Conservation (phyloP, 2,888 invertebrate species). For the Diabrotica balteata region DNA sequence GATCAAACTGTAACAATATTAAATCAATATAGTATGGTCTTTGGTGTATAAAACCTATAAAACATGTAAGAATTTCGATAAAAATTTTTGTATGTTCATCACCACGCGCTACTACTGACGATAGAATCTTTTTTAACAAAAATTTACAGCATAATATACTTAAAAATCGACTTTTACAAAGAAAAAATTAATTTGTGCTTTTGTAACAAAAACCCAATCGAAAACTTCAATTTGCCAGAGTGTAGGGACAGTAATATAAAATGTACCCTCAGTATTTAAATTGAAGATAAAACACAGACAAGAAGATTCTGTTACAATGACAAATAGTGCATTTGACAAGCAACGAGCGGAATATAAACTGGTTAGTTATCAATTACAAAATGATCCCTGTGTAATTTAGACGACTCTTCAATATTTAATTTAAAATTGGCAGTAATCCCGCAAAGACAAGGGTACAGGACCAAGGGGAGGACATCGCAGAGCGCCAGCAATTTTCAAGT, state of each 20-base stretch:
- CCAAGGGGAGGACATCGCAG: conserved; percentile 31
- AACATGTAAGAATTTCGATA: too few relatives aligned
- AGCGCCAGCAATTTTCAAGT: conserved; percentile 53
- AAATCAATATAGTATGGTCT: too few relatives aligned
- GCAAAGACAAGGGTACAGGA: conserved; percentile 46
- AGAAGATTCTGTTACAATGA: conserved; percentile 24
- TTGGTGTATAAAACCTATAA: too few relatives aligned
- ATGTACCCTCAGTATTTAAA: conserved; percentile 14
- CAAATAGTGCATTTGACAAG: conserved; percentile 32
- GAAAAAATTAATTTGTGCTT: too few relatives aligned
- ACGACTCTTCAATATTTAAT: conserved; percentile 58
- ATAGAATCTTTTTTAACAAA: too few relatives aligned
- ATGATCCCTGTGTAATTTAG: conserved; percentile 49
- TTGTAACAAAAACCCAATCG: too few relatives aligned
- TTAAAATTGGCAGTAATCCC: conserved; percentile 54
- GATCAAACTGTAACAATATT: too few relatives aligned
- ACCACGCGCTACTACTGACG: too few relatives aligned
- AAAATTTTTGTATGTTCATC: too few relatives aligned
- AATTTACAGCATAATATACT: too few relatives aligned
- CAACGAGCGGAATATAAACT: conserved; percentile 32
- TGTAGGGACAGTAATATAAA: conserved; percentile 11
- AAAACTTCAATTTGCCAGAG: neutral
- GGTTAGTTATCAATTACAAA: conserved; percentile 49
- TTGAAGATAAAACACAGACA: conserved; percentile 1
- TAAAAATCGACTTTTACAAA: too few relatives aligned